Percentiles rank a stretch among this genome's conserved stretches.
Conservation (phyloP, 2,113 vertebrate species). For the Pangasianodon gigas region DNA sequence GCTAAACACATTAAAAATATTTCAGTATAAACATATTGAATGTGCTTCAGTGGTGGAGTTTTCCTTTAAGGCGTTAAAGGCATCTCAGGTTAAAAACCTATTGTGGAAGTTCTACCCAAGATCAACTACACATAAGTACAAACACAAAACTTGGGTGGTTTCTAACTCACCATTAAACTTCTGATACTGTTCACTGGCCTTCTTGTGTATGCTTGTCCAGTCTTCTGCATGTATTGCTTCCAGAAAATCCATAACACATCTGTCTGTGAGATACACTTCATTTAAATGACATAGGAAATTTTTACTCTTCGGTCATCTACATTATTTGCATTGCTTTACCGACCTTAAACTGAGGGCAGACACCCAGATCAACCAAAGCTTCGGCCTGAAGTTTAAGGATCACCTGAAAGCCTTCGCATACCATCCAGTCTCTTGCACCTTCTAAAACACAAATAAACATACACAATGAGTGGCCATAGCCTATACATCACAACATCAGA, state of each 20-base stretch:
- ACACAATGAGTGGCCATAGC: neutral
- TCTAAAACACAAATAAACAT: slow-evolving; percentile 53
- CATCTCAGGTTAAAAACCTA: neutral
- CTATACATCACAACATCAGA: neutral
- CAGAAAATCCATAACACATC: slow-evolving; percentile 82
- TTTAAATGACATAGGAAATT: neutral
- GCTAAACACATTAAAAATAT: neutral
- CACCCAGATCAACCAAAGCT: slow-evolving; percentile 82
- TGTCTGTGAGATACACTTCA: slow-evolving; percentile 67
- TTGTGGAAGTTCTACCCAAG: neutral
- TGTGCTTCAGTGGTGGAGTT: neutral
- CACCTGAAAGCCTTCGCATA: slow-evolving; percentile 92
- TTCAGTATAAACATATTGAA: neutral
- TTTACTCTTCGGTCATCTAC: too few species aligned
- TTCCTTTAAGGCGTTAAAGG: neutral
- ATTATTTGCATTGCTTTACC: neutral
- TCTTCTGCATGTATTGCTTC: slow-evolving; percentile 88
- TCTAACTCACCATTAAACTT: slow-evolving; percentile 60
- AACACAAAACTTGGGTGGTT: neutral
- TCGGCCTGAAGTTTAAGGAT: slow-evolving; percentile 86
- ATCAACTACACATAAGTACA: neutral
- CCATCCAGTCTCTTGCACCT: slow-evolving; percentile 73
- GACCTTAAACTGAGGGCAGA: slow-evolving; percentile 83
- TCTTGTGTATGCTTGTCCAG: slow-evolving; percentile 77
- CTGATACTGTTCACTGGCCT: slow-evolving; percentile 50